Percentiles rank a stretch among this genome's conserved stretches.
These are phyloP conservation scores for Callipepla californica DNA, from an alignment of 2,113 vertebrate species.

Conservation along the genomic window DNA sequence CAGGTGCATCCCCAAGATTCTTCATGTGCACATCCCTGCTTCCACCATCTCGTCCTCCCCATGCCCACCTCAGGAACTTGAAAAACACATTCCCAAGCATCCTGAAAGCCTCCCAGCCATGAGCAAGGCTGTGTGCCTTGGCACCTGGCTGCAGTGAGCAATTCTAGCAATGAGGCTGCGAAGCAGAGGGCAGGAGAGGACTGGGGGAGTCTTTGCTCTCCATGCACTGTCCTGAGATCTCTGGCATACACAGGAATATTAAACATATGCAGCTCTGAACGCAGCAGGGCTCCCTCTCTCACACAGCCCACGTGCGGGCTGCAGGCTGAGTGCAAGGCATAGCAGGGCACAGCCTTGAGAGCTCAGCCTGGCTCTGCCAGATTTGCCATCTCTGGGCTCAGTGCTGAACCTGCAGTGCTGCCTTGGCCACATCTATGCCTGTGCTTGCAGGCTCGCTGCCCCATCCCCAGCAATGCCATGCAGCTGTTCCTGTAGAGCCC, in stretches of 20 bases:
- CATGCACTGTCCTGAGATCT: neutral
- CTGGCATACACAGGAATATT: neutral
- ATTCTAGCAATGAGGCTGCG: neutral
- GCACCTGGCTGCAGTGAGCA: neutral
- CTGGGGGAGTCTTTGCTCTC: neutral
- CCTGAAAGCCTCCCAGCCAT: neutral
- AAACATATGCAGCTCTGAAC: neutral
- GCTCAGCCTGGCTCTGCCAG: neutral
- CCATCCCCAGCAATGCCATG: neutral
- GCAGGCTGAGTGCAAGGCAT: fast-evolving
- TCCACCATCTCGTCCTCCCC: fast-evolving
- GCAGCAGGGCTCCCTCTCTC: fast-evolving
- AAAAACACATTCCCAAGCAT: neutral
- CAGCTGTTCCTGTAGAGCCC: neutral
- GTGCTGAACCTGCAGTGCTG: neutral
- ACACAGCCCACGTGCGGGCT: neutral
- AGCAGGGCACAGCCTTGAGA: no score
- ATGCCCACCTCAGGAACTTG: neutral
- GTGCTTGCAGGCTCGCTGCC: neutral
- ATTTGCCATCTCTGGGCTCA: no score
- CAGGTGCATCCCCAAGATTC: neutral
- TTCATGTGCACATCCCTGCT: neutral
- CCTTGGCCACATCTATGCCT: neutral
- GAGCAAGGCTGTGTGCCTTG: neutral
- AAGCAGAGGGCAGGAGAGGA: neutral